These are phyloP conservation scores for Pedionomus torquatus DNA, from an alignment of 2,113 vertebrate genomes.

Conservation along the genomic window DNA sequence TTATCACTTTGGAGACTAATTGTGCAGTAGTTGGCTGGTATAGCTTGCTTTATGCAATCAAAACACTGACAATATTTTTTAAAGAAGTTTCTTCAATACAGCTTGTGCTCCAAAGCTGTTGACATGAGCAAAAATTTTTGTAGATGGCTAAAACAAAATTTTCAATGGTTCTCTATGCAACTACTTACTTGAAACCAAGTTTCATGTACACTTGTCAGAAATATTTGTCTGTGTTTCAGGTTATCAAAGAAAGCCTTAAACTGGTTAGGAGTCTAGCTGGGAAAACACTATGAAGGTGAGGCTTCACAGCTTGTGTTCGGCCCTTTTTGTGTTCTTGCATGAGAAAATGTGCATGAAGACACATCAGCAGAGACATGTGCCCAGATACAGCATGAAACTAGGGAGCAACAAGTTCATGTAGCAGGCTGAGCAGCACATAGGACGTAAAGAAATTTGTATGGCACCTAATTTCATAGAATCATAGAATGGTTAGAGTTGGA, in stretches of 20 bases:
- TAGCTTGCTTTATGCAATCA: background rate
- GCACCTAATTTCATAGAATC: background rate
- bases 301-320: background rate
- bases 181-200: background rate
- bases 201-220: background rate
- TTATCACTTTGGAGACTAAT: background rate
- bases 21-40: background rate
- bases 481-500: too few relatives aligned
- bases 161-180: background rate
- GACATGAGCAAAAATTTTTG: background rate
- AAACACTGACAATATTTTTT: background rate
- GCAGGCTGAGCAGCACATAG: background rate
- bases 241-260: background rate
- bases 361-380: background rate
- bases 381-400: background rate
- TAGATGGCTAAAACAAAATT: background rate
- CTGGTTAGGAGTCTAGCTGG: background rate
- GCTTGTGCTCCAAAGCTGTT: background rate
- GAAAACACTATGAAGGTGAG: background rate
- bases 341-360: background rate
- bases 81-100: background rate
- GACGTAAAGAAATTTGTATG: background rate
- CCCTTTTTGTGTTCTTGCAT: background rate
- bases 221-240: background rate
- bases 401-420: background rate